Evolutionary conservation across 2,113 vertebrate genomes (phyloP).

Genomic region (Garra rufa): DNA sequence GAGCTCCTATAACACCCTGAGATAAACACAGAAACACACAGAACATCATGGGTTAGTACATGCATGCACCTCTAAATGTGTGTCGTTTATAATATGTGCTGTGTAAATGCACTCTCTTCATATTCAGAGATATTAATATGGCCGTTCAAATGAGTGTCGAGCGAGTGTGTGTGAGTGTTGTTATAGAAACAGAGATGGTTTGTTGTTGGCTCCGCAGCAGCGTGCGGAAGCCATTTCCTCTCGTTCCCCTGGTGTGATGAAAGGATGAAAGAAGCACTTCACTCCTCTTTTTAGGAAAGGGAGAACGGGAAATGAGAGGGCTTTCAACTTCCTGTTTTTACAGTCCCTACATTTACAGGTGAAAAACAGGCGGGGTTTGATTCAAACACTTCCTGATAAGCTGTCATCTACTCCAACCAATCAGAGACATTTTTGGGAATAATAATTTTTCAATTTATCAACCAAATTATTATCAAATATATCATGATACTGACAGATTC

Average conservation of each 20-base stretch:
- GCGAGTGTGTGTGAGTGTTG: conserved; percentile 25
- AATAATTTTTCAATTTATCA: not conserved
- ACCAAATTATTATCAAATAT: not conserved
- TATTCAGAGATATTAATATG: not conserved
- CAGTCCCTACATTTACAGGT: conserved; percentile 23
- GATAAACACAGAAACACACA: conserved; percentile 47
- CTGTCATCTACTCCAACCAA: not conserved
- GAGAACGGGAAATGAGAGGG: conserved; percentile 42
- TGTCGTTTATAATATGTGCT: not conserved
- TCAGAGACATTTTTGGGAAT: conserved; percentile 25
- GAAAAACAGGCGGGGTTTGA: conserved; percentile 6
- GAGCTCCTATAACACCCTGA: conserved; percentile 91
- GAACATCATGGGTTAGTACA: not conserved
- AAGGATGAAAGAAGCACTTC: conserved; percentile 54
- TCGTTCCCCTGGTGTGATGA: conserved; percentile 47
- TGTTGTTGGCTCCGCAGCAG: conserved; percentile 53
- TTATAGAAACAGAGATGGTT: conserved; percentile 61
- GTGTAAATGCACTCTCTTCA: not conserved
- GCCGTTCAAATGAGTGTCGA: not conserved
- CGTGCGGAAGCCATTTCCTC: conserved; percentile 54
- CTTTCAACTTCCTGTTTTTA: conserved; percentile 42
- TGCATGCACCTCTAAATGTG: not conserved
- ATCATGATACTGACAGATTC: not conserved
- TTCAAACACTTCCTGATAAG: conserved; percentile 17
- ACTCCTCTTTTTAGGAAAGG: conserved; percentile 39